A percentile compares a stretch with the other conserved stretches of the same genome.
phyloP scores from a whole-genome alignment of 1,140 invertebrate species.

The Lysiphlebus fabarum region DNA sequence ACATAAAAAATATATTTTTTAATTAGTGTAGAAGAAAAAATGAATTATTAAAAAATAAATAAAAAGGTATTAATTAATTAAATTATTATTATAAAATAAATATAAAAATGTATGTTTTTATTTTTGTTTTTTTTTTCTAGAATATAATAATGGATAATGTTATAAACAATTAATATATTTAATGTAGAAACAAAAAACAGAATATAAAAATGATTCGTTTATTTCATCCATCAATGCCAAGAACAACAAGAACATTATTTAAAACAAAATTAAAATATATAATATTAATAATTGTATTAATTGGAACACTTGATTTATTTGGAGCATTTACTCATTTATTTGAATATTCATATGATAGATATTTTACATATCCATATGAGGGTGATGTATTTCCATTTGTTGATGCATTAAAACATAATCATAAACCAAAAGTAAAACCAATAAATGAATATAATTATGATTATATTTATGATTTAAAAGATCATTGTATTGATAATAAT shows the following conservation, averaged over 20 bases:
- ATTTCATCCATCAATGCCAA: conserved; percentile 29
- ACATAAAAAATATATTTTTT: too few species aligned
- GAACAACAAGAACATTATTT: conserved; percentile 26
- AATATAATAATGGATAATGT: too few species aligned
- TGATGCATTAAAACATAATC: conserved; percentile 54
- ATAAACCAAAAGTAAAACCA: conserved; percentile 54
- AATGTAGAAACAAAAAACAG: background rate
- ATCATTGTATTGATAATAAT: conserved; percentile 54
- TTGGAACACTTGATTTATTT: conserved; percentile 57
- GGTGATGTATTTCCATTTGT: conserved; percentile 60
- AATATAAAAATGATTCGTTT: conserved; percentile 35
- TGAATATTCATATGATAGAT: conserved; percentile 63
- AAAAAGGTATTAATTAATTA: too few species aligned
- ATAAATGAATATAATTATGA: conserved; percentile 62
- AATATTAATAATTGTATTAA: conserved; percentile 25
- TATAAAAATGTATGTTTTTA: too few species aligned
- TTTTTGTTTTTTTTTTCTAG: too few species aligned
- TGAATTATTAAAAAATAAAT: too few species aligned
- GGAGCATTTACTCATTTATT: conserved; percentile 69
- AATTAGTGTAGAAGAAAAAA: too few species aligned
- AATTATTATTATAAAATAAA: too few species aligned
- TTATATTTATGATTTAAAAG: conserved; percentile 54
- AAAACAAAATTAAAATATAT: conserved; percentile 43
- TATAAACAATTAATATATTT: background rate
- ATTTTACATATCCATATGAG: conserved; percentile 70